These are phyloP conservation scores for Fopius arisanus DNA, from an alignment of 1,140 invertebrate species.

Conservation along the genomic window DNA sequence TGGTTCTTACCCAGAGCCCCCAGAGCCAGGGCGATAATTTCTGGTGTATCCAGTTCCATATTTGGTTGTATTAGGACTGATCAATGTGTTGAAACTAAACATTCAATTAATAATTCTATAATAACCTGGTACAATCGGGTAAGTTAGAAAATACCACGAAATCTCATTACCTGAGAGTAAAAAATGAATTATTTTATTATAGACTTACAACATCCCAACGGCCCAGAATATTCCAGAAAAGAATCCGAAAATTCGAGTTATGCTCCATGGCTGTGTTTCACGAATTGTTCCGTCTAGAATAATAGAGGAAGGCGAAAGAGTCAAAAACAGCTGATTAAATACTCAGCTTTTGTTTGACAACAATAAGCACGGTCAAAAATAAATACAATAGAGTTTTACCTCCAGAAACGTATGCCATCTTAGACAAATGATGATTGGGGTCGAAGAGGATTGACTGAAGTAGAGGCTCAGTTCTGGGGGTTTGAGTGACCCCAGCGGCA, in stretches of 20 bases:
- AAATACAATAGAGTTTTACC: background rate
- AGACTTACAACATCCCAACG: constrained; percentile 48
- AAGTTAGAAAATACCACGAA: too few species aligned
- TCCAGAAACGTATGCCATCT: constrained; percentile 8
- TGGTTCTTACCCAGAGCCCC: constrained; percentile 46
- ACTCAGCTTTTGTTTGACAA: too few species aligned
- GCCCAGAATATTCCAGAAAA: constrained; percentile 40
- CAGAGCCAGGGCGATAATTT: constrained; percentile 42
- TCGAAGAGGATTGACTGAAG: too few species aligned
- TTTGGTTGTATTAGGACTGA: constrained; percentile 38
- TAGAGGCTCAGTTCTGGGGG: too few species aligned
- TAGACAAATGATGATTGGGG: background rate
- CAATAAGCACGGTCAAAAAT: too few species aligned
- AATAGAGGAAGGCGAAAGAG: background rate
- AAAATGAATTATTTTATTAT: background rate
- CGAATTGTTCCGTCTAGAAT: constrained; percentile 42
- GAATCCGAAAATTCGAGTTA: constrained; percentile 37
- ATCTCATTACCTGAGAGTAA: too few species aligned
- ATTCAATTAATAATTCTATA: too few species aligned
- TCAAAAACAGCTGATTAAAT: background rate
- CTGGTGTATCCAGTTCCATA: constrained; percentile 34
- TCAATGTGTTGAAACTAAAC: constrained; percentile 44
- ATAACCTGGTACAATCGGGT: too few species aligned
- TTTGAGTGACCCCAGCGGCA: too few species aligned
- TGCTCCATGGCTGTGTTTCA: constrained; percentile 33